Base-by-base conservation (phyloP, 2,888 invertebrate species). In the Limnephilus rhombicus region DNA sequence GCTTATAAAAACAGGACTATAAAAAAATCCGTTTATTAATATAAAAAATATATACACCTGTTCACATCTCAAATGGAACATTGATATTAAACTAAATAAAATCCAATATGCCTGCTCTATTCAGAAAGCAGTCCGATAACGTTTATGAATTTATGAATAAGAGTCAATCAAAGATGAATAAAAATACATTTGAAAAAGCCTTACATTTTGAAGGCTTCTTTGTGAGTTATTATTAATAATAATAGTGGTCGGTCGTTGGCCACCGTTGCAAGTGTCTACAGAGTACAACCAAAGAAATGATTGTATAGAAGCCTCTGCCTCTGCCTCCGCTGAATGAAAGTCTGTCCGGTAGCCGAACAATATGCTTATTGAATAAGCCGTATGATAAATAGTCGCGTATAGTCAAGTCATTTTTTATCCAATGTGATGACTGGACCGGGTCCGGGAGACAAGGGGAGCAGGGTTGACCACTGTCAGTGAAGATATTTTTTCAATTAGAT, bases 271-370 rank as follows among this genome's bases (percentile, higher is more conserved):
- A 85, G 91, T 91, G 89, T 80, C 89, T 89, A 87, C 90, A 53
- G 89, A 91, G 83, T 85, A 87, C 90, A 80, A 85, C 85, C 91
- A 41, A 82, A 91, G 81, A 87, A 81, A 45, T 7, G 24, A 24
- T 89, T 89, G 34, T 91, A 41, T 85, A 89, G 37, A 89, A 89
- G 45, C 49, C 18, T 82, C 80, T 80, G 45, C 49, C 18, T 82
- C 80, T 80, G 81, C 80, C 86, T 82, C 53, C 13, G 34, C 83
- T 91, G 91, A 92, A 92, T 91, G 81, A 89, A 92, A 91, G 92
- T 92, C 93, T 91, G 93, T 92, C 92, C 93, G 91, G 93, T 93
- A 93, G 93, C 93, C 53, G 85, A 90, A 93, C 92, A 93, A 93
- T 93, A 90, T 93, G 90, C 92, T 91, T 89, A 92, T 93, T 93